Evolutionary conservation across 2,888 invertebrate species (phyloP), one percentile per base, ranked within the genome.

Genomic region (Silvanus unidentatus): DNA sequence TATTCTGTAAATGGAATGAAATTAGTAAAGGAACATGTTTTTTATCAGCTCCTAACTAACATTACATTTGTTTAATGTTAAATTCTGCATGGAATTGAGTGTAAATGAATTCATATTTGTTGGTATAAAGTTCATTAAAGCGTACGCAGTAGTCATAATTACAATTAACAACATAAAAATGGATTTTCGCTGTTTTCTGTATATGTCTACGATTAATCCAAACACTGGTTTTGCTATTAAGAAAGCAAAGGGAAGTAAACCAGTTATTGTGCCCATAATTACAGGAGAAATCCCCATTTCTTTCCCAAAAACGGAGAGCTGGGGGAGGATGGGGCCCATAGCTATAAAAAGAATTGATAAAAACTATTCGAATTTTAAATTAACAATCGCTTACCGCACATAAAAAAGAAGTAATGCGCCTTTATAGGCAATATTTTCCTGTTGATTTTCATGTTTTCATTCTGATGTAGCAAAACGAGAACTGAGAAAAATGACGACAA

Each of bases 391-490:
- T 82, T 73, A 89, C 90, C 87, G 54, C 86, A 88, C 78, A 90
- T 87, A 59, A 91, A 88, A 66, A 89, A 86, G 72, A 93, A 90
- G 65, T 82, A 93, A 66, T 91, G 91, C 0, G 83, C 82, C 76
- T 93, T 93, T 40, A 93, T 77, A 9, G 91, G 90, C 69, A 92
- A 60, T 40, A 90, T 75, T 35, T 75, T 75, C 55, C 64, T 75
- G 67, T 90, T 83, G 42, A 92, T 76, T 68, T 79, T 80, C 57
- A 79, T 63, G 36, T 27, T 55, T 28, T n/a, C n/a, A n/a, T n/a
- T n/a, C n/a, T n/a, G n/a, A n/a, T n/a, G n/a, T n/a, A n/a, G n/a
- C n/a, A n/a, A n/a, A n/a, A n/a, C n/a, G n/a, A n/a, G n/a, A n/a
- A n/a, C n/a, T n/a, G n/a, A n/a, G n/a, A n/a, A n/a, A n/a, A n/a